Conservation (phyloP, 2,797 vertebrate genomes). For the Heterohyrax brucei region DNA sequence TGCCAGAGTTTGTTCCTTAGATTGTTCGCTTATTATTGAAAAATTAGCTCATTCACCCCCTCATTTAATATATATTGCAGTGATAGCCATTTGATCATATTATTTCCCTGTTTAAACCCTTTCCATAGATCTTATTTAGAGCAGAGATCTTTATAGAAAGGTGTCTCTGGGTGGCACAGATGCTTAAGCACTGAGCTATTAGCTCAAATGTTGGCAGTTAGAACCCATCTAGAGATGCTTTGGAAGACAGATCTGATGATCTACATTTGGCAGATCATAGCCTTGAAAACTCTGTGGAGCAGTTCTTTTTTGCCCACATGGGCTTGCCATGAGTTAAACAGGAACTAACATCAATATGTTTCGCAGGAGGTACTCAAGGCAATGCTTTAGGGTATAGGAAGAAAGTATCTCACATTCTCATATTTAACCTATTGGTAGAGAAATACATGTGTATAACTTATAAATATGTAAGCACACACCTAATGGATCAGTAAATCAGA, state of each 20-base stretch:
- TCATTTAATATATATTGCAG: background rate
- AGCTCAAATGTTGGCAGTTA: background rate
- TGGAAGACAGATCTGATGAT: background rate
- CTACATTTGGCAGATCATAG: too few relatives aligned
- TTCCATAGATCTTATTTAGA: background rate
- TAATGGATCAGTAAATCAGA: background rate
- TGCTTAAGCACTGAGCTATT: too few relatives aligned
- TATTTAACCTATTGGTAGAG: slow-evolving; percentile 3
- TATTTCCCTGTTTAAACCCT: background rate
- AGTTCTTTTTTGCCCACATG: background rate
- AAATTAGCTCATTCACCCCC: background rate
- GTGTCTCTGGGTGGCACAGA: background rate
- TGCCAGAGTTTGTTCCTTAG: background rate
- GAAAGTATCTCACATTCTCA: background rate
- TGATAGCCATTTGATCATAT: background rate
- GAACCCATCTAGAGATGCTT: background rate
- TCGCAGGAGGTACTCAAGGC: background rate
- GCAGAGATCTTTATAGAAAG: background rate
- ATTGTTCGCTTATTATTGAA: background rate
- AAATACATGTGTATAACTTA: background rate
- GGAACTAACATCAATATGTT: background rate
- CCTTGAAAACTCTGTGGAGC: background rate
- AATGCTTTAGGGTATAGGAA: background rate
- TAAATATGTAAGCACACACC: slow-evolving; percentile 6
- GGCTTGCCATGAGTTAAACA: background rate